phyloP scores from a whole-genome alignment of 2,113 vertebrate genomes.

The Seriola aureovittata region DNA sequence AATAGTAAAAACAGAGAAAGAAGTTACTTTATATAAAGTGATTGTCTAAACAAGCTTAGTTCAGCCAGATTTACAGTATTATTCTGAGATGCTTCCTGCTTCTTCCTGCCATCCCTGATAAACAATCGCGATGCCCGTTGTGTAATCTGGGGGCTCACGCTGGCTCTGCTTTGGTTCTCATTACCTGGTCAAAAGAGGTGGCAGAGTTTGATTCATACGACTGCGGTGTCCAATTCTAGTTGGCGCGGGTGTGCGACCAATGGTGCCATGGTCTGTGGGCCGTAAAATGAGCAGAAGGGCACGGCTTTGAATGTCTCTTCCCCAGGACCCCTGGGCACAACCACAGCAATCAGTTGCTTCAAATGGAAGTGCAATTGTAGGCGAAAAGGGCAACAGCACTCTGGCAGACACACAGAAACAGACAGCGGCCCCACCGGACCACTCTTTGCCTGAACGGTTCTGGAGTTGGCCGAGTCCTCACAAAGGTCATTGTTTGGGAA shows the following conservation, averaged over 20 bases:
- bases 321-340: constrained; percentile 54
- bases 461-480: constrained; percentile 56
- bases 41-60: constrained; percentile 31
- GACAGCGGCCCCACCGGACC: constrained; percentile 42
- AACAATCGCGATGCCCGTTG: constrained; percentile 12
- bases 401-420: constrained; percentile 42
- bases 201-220: constrained; percentile 17
- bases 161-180: constrained; percentile 17
- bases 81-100: not conserved
- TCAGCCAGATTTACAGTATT: not conserved
- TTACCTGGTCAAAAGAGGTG: constrained; percentile 19
- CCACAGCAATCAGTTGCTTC: constrained; percentile 68
- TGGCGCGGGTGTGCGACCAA: constrained; percentile 27
- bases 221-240: constrained; percentile 30
- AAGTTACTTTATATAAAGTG: constrained; percentile 3
- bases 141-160: not conserved
- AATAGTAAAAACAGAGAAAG: constrained; percentile 15
- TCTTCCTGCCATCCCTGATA: not conserved
- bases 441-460: constrained; percentile 54
- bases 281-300: constrained; percentile 69
- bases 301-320: constrained; percentile 57
- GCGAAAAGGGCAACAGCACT: constrained; percentile 71
- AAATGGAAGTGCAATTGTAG: constrained; percentile 66
- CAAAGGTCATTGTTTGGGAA: constrained; percentile 59
- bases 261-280: constrained; percentile 58